A percentile compares a stretch with the other conserved stretches of the same genome.
Conservation (phyloP, 2,113 vertebrate genomes). For the Geococcyx californianus region DNA sequence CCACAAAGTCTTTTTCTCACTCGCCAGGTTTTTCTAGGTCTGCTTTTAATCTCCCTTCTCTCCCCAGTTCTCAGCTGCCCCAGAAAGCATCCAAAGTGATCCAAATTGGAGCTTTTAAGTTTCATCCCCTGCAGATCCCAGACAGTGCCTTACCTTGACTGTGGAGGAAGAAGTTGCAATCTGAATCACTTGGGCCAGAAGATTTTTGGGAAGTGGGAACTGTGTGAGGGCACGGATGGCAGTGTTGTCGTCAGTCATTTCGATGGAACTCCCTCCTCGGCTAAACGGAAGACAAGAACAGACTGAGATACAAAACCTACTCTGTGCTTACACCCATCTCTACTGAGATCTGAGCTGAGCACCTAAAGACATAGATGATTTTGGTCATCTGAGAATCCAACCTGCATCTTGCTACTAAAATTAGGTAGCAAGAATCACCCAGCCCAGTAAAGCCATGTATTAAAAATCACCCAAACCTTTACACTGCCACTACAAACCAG, state of each 20-base stretch:
- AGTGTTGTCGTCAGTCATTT: constrained; percentile 74
- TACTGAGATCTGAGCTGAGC: neutral
- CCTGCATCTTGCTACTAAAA: neutral
- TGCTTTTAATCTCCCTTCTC: neutral
- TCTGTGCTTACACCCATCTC: neutral
- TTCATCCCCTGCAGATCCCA: neutral
- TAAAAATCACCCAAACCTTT: neutral
- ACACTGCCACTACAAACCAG: neutral
- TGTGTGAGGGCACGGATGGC: constrained; percentile 81
- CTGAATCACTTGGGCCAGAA: constrained; percentile 87
- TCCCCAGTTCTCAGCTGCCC: neutral
- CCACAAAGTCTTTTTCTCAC: neutral
- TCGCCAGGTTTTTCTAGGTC: neutral
- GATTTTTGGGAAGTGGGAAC: constrained; percentile 89
- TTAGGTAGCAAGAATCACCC: neutral
- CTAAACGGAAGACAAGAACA: neutral
- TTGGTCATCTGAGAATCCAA: neutral
- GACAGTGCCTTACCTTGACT: constrained; percentile 75
- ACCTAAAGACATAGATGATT: neutral
- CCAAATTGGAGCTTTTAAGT: neutral
- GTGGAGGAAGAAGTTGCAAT: constrained; percentile 85
- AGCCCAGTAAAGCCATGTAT: neutral
- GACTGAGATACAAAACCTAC: neutral
- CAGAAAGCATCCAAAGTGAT: neutral
- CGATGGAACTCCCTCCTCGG: constrained; percentile 68